These are phyloP conservation scores for Acrossocheilus wenchowensis DNA, from an alignment of 2,797 vertebrate genomes.

Conservation along the genomic window DNA sequence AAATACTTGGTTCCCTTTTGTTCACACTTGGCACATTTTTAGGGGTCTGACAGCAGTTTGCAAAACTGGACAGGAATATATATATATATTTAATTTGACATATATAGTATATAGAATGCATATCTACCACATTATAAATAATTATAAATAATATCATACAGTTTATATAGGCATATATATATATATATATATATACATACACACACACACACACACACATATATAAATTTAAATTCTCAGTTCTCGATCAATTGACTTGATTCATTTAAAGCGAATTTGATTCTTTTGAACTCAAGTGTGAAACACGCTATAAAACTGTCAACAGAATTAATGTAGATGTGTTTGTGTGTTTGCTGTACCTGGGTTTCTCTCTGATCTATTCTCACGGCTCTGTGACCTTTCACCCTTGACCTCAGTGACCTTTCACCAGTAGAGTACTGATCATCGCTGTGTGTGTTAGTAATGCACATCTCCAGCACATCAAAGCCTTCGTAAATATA, in stretches of 20 bases:
- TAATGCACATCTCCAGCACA: conserved; percentile 10
- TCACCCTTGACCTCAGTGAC: conserved; percentile 25
- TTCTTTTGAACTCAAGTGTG: background rate
- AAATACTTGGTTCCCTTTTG: conserved; percentile 2
- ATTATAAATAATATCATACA: background rate
- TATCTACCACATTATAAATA: background rate
- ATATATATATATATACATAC: background rate
- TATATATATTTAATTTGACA: background rate
- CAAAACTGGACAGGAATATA: background rate
- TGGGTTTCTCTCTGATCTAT: conserved; percentile 4
- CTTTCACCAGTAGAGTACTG: conserved; percentile 7
- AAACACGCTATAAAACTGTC: background rate
- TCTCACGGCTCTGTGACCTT: conserved; percentile 18
- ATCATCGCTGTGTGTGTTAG: conserved; percentile 36
- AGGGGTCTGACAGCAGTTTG: background rate
- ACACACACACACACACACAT: background rate
- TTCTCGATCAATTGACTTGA: background rate
- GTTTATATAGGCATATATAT: too few species aligned
- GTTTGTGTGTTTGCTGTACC: background rate
- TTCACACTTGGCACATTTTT: background rate
- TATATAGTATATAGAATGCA: background rate
- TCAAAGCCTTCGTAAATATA: conserved; percentile 23
- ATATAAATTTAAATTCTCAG: background rate
- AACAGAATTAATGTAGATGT: background rate
- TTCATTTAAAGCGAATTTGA: background rate